A percentile compares a stretch with the other conserved stretches of the same genome.
phyloP scores from a whole-genome alignment of 2,113 vertebrate genomes.

The Acrocephalus arundinaceus region DNA sequence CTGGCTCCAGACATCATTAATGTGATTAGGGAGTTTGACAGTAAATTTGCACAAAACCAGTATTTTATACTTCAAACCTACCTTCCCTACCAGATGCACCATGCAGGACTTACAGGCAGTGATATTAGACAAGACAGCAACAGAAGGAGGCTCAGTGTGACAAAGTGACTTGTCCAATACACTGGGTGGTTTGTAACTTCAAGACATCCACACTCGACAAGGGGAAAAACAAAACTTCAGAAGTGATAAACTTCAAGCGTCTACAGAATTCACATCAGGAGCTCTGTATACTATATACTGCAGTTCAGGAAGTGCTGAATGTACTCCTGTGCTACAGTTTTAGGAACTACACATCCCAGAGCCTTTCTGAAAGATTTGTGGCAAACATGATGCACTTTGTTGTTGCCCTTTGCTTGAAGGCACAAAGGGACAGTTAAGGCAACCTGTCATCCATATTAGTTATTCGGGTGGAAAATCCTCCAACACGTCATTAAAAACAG shows the following conservation, averaged over 20 bases:
- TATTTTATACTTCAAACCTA: constrained; percentile 3
- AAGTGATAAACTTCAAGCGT: background rate
- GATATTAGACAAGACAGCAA: constrained; percentile 20
- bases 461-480: background rate
- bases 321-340: background rate
- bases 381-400: background rate
- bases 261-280: background rate
- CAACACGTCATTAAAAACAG: fast-evolving
- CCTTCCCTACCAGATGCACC: constrained; percentile 10
- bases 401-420: background rate
- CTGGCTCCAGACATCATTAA: constrained; percentile 8
- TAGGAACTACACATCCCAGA: background rate
- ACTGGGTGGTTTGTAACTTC: background rate
- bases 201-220: background rate
- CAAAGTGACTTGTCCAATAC: background rate
- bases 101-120: constrained; percentile 26
- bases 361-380: background rate
- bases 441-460: background rate
- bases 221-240: background rate
- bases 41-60: background rate
- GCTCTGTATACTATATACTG: background rate
- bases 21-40: background rate
- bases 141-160: background rate
- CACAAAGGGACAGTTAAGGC: background rate
- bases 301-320: background rate